phyloP scores from a whole-genome alignment of 1,140 invertebrate species.

The Drosophila mayri region DNA sequence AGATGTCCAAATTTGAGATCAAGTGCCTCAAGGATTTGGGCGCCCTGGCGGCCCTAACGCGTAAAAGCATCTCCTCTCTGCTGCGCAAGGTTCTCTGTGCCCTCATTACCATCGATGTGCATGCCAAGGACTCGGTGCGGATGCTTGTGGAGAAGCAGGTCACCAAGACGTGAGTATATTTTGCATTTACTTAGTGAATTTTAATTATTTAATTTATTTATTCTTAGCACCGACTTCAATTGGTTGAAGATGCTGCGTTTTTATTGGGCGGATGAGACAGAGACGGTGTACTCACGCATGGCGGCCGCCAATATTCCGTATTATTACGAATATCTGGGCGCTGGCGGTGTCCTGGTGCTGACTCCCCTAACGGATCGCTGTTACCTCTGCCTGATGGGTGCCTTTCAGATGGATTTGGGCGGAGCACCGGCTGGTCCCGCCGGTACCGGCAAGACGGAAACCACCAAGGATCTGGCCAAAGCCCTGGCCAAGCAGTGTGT shows the following conservation, averaged over 20 bases:
- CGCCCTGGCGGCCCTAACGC: conserved; percentile 91
- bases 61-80: conserved; percentile 89
- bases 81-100: conserved; percentile 91
- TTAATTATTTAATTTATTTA: background rate
- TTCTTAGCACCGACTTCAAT: conserved; percentile 88
- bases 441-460: conserved; percentile 98
- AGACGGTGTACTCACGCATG: conserved; percentile 92
- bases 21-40: conserved; percentile 91
- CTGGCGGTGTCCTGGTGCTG: conserved; percentile 92
- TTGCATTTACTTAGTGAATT: background rate
- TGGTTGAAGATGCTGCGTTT: conserved; percentile 97
- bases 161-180: conserved; percentile 86
- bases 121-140: conserved; percentile 92
- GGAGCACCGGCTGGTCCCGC: conserved; percentile 94
- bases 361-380: conserved; percentile 93
- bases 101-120: conserved; percentile 94
- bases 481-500: conserved; percentile 94
- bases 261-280: conserved; percentile 93
- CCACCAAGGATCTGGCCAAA: conserved; percentile 96
- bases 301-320: conserved; percentile 92
- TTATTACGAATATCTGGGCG: conserved; percentile 97
- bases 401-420: conserved; percentile 93
- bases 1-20: conserved; percentile 89
- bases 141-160: conserved; percentile 90
- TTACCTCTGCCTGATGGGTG: conserved; percentile 94